Conservation (phyloP, 2,888 invertebrate species). For the Drosophila multiciliata region DNA sequence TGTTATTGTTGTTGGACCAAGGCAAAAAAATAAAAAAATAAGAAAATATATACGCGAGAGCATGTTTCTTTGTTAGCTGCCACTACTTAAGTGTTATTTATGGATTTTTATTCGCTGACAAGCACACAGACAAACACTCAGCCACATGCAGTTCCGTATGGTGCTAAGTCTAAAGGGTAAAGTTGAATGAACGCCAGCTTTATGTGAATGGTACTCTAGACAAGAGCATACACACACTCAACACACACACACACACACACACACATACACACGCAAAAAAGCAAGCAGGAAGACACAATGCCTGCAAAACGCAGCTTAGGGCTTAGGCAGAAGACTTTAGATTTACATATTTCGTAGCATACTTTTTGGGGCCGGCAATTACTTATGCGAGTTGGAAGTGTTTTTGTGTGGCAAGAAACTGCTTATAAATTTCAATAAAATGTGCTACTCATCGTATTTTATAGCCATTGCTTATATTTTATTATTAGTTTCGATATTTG, state of each 20-base stretch:
- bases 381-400: conserved; percentile 3
- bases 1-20: not conserved
- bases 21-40: too few relatives aligned
- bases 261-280: conserved; percentile 8
- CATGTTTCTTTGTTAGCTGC: conserved; percentile 62
- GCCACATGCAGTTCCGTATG: not conserved
- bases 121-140: conserved; percentile 6
- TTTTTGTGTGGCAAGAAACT: not conserved
- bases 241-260: conserved; percentile 13
- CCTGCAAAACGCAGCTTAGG: conserved; percentile 20
- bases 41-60: conserved; percentile 9
- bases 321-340: not conserved
- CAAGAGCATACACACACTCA: conserved; percentile 52
- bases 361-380: conserved; percentile 24
- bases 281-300: conserved; percentile 2
- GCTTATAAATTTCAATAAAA: conserved; percentile 40
- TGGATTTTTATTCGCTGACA: conserved; percentile 51
- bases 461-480: conserved; percentile 16
- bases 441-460: conserved; percentile 13
- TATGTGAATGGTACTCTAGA: conserved; percentile 50
- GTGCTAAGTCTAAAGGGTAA: conserved; percentile 44
- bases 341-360: conserved; percentile 38
- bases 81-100: conserved; percentile 63
- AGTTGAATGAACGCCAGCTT: conserved; percentile 60
- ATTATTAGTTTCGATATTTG: conserved; percentile 13